phyloP scores from a whole-genome alignment of 2,888 invertebrate genomes.

The Drosophila limbata region DNA sequence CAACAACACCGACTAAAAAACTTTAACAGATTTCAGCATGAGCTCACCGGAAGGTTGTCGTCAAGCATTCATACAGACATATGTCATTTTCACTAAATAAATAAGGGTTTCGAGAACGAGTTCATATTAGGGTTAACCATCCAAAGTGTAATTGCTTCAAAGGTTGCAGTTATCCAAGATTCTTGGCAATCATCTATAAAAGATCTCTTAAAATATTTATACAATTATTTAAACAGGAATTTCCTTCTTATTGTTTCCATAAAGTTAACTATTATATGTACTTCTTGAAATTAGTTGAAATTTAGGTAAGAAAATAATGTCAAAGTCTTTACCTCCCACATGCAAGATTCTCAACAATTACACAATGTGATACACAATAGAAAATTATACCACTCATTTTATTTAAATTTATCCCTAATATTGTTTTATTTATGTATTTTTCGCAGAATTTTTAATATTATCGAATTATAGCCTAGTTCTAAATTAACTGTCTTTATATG shows the following conservation, averaged over 20 bases:
- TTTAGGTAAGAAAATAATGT: no score
- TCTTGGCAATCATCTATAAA: neutral
- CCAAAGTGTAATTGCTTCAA: slow-evolving; percentile 17
- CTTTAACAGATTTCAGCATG: slow-evolving; percentile 44
- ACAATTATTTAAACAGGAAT: neutral
- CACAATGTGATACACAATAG: no score
- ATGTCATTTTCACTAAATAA: slow-evolving; percentile 58
- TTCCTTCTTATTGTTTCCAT: neutral
- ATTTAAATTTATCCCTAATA: no score
- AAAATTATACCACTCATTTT: no score
- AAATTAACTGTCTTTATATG: no score
- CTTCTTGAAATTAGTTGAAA: neutral
- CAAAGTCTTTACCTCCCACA: no score
- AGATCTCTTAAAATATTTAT: slow-evolving; percentile 1
- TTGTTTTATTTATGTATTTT: no score
- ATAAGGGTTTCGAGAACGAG: slow-evolving; percentile 28
- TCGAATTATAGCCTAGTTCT: no score
- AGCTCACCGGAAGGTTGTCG: slow-evolving; percentile 45
- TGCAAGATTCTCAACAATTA: no score
- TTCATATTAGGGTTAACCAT: slow-evolving; percentile 20
- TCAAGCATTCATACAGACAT: slow-evolving; percentile 44
- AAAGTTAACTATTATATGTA: neutral
- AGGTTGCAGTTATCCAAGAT: slow-evolving; percentile 6
- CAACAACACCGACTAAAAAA: slow-evolving; percentile 14
- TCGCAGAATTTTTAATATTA: no score